Evolutionary conservation across 1,140 invertebrate genomes (phyloP).

Genomic region (Meteorus sp.): DNA sequence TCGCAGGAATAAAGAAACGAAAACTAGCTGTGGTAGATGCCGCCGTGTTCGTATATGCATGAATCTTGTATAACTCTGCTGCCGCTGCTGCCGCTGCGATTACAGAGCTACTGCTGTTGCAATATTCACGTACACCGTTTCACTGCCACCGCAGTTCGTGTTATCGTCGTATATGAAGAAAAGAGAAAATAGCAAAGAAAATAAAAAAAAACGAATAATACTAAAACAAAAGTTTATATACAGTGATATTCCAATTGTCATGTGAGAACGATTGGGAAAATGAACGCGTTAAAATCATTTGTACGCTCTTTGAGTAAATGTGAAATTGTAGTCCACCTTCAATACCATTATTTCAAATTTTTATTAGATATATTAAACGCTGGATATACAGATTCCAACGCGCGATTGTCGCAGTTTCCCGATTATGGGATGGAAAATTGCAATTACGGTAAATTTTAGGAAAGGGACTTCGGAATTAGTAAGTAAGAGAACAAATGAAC

Average conservation of each 20-base stretch:
- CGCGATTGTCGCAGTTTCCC: not conserved
- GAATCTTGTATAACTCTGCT: slow-evolving; percentile 43
- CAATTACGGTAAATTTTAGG: no score
- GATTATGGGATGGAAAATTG: not conserved
- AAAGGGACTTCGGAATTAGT: not conserved
- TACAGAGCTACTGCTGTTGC: slow-evolving; percentile 51
- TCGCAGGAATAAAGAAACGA: slow-evolving; percentile 28
- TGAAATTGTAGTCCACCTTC: no score
- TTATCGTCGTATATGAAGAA: slow-evolving; percentile 50
- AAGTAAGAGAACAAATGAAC: not conserved
- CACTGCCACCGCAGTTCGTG: slow-evolving; percentile 59
- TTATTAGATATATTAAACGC: no score
- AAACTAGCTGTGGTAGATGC: slow-evolving; percentile 51
- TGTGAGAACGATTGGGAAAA: not conserved
- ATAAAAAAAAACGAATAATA: no score
- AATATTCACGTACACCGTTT: slow-evolving; percentile 58
- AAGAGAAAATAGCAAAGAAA: not conserved
- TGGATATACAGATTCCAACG: not conserved
- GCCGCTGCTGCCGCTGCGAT: slow-evolving; percentile 32
- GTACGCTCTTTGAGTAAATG: not conserved
- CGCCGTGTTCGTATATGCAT: slow-evolving; percentile 53
- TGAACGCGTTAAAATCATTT: not conserved
- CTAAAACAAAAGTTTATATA: no score
- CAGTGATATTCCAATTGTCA: not conserved
- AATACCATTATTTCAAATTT: no score